Conservation (phyloP, 2,797 vertebrate genomes). For the Chelidonichthys spinosus region DNA sequence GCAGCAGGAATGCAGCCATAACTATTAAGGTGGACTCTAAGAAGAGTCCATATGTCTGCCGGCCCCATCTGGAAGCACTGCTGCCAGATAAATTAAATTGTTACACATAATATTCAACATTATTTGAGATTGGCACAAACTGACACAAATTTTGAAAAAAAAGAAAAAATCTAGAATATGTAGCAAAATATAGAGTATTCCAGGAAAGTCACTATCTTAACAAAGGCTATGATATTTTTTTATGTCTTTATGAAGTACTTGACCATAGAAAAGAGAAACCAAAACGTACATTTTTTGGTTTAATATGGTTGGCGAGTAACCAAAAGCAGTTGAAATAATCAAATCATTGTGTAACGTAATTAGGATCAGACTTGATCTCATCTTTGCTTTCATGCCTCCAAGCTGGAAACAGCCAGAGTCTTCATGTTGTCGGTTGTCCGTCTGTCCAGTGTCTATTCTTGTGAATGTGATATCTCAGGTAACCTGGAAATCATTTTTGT, state of each 20-base stretch:
- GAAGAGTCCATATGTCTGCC: too few relatives aligned
- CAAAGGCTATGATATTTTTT: neutral
- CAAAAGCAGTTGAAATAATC: neutral
- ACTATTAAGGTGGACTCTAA: too few relatives aligned
- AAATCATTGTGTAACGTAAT: neutral
- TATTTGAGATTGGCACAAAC: too few relatives aligned
- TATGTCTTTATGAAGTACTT: neutral
- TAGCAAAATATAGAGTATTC: neutral
- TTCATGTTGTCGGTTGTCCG: too few relatives aligned
- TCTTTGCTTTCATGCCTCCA: neutral
- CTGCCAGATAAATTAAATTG: too few relatives aligned
- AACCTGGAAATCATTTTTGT: neutral
- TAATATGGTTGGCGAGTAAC: neutral
- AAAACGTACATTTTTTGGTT: neutral
- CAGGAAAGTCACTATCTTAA: neutral
- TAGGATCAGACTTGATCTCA: neutral
- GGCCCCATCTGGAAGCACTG: too few relatives aligned
- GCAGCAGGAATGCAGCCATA: neutral
- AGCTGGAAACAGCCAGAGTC: too few relatives aligned
- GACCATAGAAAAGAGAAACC: neutral
- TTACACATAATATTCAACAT: too few relatives aligned
- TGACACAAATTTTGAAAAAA: neutral
- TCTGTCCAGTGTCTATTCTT: neutral
- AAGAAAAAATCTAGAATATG: neutral
- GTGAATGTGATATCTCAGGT: neutral